phyloP scores from a whole-genome alignment of 2,797 vertebrate genomes.

The Huso huso region DNA sequence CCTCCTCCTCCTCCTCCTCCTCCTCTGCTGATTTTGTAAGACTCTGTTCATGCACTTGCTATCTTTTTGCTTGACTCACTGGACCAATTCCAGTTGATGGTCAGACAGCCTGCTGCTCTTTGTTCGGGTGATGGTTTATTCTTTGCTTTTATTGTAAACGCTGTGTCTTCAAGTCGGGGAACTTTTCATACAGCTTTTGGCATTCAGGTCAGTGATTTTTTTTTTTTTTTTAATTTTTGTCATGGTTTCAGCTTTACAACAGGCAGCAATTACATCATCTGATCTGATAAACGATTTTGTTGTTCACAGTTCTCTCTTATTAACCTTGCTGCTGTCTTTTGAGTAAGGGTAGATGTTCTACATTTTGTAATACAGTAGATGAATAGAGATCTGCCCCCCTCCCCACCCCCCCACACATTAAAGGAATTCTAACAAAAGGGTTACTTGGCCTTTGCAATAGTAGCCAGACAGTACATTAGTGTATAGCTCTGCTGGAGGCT shows the following conservation, averaged over 20 bases:
- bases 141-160: neutral
- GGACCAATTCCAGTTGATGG: conserved; percentile 10
- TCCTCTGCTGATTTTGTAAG: conserved; percentile 4
- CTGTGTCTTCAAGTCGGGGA: conserved; percentile 26
- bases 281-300: neutral
- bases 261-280: neutral
- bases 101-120: conserved; percentile 25
- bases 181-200: conserved; percentile 19
- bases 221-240: too few relatives aligned
- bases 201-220: conserved; percentile 40
- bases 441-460: too few relatives aligned
- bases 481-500: too few relatives aligned
- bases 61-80: conserved; percentile 10
- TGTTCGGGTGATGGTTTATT: conserved; percentile 31
- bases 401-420: too few relatives aligned
- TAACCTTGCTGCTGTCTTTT: neutral
- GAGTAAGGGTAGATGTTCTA: neutral
- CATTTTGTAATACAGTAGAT: too few relatives aligned
- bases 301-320: neutral
- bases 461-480: too few relatives aligned
- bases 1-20: too few relatives aligned
- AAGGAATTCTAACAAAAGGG: too few relatives aligned
- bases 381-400: too few relatives aligned
- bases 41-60: neutral
- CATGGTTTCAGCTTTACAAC: too few relatives aligned